Evolutionary conservation across 2,113 vertebrate genomes (phyloP).

Genomic region (Pelmatolapia mariae): DNA sequence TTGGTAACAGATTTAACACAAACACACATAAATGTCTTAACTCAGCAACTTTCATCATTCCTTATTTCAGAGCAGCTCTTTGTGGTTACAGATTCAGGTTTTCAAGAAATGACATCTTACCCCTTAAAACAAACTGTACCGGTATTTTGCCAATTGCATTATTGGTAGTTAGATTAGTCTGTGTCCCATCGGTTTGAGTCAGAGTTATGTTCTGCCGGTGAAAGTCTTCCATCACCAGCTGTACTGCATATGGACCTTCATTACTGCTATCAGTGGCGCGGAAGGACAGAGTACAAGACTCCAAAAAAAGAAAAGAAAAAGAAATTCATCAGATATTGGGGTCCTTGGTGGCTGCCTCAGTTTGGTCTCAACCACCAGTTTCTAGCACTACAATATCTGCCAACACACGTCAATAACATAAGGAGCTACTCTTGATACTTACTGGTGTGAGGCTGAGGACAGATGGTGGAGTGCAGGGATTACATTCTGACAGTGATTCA

Average conservation of each 20-base stretch:
- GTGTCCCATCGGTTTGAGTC: background rate
- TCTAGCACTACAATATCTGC: too few species aligned
- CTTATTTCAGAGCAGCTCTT: too few species aligned
- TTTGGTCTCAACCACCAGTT: too few species aligned
- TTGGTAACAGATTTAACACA: background rate
- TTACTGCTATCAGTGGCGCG: background rate
- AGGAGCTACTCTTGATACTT: too few species aligned
- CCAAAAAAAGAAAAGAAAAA: background rate
- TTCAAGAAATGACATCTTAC: background rate
- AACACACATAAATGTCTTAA: background rate
- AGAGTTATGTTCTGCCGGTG: background rate
- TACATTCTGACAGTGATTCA: background rate
- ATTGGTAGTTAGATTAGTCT: background rate
- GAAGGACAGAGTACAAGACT: slow-evolving; percentile 31
- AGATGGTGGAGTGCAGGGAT: background rate
- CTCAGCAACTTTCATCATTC: too few species aligned
- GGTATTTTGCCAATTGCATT: slow-evolving; percentile 27
- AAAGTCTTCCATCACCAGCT: slow-evolving; percentile 56
- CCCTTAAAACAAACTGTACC: slow-evolving; percentile 22
- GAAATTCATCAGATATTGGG: background rate
- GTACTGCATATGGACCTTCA: background rate
- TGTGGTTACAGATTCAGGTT: background rate
- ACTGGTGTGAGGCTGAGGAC: background rate
- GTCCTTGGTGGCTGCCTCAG: too few species aligned
- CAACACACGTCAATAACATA: background rate